phyloP scores from a whole-genome alignment of 2,113 vertebrate genomes.

The Psittacara wagleri region DNA sequence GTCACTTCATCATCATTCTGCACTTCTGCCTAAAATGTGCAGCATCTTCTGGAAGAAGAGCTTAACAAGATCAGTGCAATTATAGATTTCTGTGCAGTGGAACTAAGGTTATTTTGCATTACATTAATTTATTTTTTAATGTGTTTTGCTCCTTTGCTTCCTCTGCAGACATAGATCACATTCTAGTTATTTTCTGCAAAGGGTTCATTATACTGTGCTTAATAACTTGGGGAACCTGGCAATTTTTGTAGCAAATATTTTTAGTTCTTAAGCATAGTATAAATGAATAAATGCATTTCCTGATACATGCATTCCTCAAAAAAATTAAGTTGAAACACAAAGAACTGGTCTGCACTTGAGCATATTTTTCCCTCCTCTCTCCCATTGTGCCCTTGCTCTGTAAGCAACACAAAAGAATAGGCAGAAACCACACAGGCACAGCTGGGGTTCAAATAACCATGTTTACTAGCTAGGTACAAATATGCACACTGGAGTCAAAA shows the following conservation, averaged over 20 bases:
- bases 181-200: constrained; percentile 56
- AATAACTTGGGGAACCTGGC: constrained; percentile 50
- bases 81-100: constrained; percentile 27
- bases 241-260: constrained; percentile 35
- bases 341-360: not conserved
- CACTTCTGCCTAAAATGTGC: not conserved
- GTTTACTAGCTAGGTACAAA: not conserved
- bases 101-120: constrained; percentile 50
- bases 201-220: constrained; percentile 45
- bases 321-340: not conserved
- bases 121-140: constrained; percentile 51
- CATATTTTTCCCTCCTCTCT: not conserved
- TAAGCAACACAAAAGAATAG: not conserved
- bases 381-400: not conserved
- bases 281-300: not conserved
- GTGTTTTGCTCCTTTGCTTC: constrained; percentile 47
- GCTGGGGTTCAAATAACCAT: not conserved
- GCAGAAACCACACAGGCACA: not conserved
- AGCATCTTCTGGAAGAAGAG: constrained; percentile 4
- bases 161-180: constrained; percentile 57
- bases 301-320: not conserved
- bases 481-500: not conserved
- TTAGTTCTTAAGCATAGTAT: constrained; percentile 3
- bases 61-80: constrained; percentile 42
- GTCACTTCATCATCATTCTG: not conserved